Conservation (phyloP, 2,888 invertebrate genomes). For the Chromoteleia sp. region DNA sequence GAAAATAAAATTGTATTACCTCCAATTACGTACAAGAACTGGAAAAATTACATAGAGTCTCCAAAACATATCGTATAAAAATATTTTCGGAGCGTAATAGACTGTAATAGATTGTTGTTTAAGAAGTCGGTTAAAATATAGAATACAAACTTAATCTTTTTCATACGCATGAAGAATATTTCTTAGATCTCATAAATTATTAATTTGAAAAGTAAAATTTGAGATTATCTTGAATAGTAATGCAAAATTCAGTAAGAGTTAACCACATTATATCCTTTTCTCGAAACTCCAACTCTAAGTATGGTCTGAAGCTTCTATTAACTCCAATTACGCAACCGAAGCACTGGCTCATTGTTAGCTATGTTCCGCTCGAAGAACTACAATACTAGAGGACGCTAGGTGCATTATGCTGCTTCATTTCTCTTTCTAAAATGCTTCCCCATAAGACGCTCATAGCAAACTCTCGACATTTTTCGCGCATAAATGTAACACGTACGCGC, state of each 20-base stretch:
- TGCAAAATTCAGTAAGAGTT: slow-evolving; percentile 31
- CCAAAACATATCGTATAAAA: no score
- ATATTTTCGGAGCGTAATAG: no score
- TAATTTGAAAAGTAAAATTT: slow-evolving; percentile 30
- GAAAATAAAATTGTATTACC: no score
- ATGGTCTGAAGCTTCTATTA: slow-evolving; percentile 73
- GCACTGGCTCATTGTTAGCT: slow-evolving; percentile 73
- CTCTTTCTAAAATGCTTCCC: slow-evolving; percentile 40
- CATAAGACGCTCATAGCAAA: slow-evolving; percentile 18
- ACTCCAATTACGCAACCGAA: slow-evolving; percentile 75
- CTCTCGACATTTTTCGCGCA: slow-evolving; percentile 24
- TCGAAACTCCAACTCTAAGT: slow-evolving; percentile 62
- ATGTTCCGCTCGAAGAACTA: slow-evolving; percentile 70
- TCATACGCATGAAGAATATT: neutral
- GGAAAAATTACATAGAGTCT: no score
- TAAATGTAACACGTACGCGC: slow-evolving; percentile 54
- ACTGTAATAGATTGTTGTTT: no score
- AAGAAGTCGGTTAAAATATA: no score
- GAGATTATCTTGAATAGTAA: slow-evolving; percentile 49
- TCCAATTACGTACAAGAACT: no score
- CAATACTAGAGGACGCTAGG: slow-evolving; percentile 23
- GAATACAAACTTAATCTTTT: no score
- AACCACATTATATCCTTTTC: slow-evolving; percentile 25
- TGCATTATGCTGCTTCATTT: neutral
- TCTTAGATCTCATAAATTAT: no score